Evolutionary conservation across 1,140 invertebrate species (phyloP), one percentile per base, ranked within the genome.

Genomic region (Gryllus bimaculatus): DNA sequence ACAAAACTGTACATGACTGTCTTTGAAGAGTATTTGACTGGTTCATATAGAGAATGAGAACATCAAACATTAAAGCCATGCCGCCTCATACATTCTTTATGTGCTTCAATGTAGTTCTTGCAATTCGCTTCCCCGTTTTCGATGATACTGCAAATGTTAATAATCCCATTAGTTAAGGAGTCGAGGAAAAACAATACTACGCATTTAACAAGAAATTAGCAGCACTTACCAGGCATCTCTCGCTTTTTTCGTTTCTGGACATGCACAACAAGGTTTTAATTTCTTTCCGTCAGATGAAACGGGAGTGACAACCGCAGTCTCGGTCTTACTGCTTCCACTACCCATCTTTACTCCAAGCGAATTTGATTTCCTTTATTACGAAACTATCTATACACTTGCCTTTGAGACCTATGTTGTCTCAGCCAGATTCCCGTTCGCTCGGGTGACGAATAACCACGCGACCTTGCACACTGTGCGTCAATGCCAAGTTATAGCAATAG

Each of bases 251-350:
- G 97, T 99, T 88, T 99, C 97, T 0, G 97, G 97, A 88, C 98
- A 99, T 76, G 97, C 97, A 89, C 98, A 99, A 84, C 97, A 99
- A 20, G 98, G 93, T 86, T 98, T 99, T 78, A 95, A 87, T 85
- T 95, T 95, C 75, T 90, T 90, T 12, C 80, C 75, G n/a, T 66
- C 78, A 0, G 79, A 13, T 8, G 47, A 47, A 48, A 73, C 78
- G 0, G 78, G 54, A 26, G 74, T 10, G 8, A 47, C 8, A 18
- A 2, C 7, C 4, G 21, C 76, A 77, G 39, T 47, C 47, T 77
- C 76, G 5, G 20, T 47, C 39, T 66, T 66, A 18, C 54, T 18
- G 18, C 54, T 7, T 13, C 54, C 18, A 18, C 18, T 66, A 10
- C 54, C 54, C 54, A 66, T 66, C 10, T 13, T 66, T 66, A 66